Evolutionary conservation across 2,888 invertebrate genomes (phyloP), one percentile per base, ranked within the genome.

Genomic region (Hydropsyche betteni): DNA sequence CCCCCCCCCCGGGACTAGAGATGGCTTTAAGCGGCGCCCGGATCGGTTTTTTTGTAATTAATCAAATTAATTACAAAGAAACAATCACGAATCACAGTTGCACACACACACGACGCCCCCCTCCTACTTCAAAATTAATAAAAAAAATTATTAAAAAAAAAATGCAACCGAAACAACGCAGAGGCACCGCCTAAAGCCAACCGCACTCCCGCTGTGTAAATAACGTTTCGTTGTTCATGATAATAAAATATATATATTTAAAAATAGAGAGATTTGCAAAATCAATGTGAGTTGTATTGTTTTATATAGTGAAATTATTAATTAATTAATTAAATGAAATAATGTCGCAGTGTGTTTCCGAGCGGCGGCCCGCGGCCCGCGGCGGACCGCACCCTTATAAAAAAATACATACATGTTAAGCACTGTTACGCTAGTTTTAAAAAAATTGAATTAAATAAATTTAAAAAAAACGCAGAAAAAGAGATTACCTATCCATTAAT

Each of bases 341-440:
- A 55, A 79, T 79, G 78, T 80, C 78, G 78, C 75, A 76, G 79
- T 76, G 76, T 76, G 79, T 75, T 34, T 68, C 76, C 77, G 75
- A 33, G 36, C 53, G 70, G 69, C 64, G 74, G 50, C 34, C 74
- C 64, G 64, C 68, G 68, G 55, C 12, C 58, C 58, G 58, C 69
- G 71, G 78, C 76, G 79, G 77, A 75, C 77, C 76, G 78, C 78
- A 78, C 79, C 44, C 44, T 44, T 44, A 44, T 44, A 44, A 44
- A 44, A 44, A 44, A 44, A 44, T 44, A 44, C 44, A 44, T 80
- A 79, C 80, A 81, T 80, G 80, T 82, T 81, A 82, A 82, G 82
- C 83, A 83, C 83, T 83, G 83, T 84, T 82, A 81, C 82, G 82
- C 81, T 82, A 81, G 82, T 83, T 83, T 81, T 81, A 55, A 81